A percentile compares a stretch with the other conserved stretches of the same genome.
phyloP scores from a whole-genome alignment of 2,797 vertebrate species.

The Ctenochaetus hawaiiensis region DNA sequence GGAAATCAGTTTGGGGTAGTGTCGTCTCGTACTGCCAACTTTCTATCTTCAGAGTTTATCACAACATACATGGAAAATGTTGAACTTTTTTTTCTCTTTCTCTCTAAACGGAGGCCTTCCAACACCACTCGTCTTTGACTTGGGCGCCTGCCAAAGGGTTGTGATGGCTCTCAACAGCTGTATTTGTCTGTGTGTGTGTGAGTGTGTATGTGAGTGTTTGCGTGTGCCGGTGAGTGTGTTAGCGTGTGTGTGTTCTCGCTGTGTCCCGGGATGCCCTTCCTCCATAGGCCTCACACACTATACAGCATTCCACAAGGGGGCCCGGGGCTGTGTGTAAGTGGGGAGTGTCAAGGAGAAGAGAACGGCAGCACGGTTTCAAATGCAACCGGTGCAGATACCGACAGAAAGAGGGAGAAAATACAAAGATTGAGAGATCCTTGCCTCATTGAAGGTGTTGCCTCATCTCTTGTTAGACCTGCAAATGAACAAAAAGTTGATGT shows the following conservation, averaged over 20 bases:
- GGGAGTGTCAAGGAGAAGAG: constrained; percentile 76
- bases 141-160: constrained; percentile 77
- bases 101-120: constrained; percentile 72
- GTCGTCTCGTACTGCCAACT: constrained; percentile 60
- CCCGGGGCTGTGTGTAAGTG: constrained; percentile 68
- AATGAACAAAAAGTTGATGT: constrained; percentile 20
- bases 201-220: constrained; percentile 67
- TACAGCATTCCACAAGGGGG: constrained; percentile 85
- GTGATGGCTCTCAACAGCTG: constrained; percentile 86
- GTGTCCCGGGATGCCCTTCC: constrained; percentile 86
- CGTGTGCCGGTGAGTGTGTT: constrained; percentile 36
- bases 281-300: constrained; percentile 81
- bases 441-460: constrained; percentile 12
- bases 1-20: constrained; percentile 65
- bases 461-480: constrained; percentile 22
- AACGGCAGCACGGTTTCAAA: constrained; percentile 59
- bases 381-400: constrained; percentile 55
- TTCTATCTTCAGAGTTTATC: constrained; percentile 73
- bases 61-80: constrained; percentile 79
- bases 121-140: constrained; percentile 76
- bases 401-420: constrained; percentile 27
- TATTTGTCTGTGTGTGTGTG: constrained; percentile 80
- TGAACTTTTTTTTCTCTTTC: constrained; percentile 61
- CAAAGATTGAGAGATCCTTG: constrained; percentile 21
- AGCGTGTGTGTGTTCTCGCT: constrained; percentile 54